Conservation (phyloP, 2,888 invertebrate species). For the Lepetodrilus schrolli region DNA sequence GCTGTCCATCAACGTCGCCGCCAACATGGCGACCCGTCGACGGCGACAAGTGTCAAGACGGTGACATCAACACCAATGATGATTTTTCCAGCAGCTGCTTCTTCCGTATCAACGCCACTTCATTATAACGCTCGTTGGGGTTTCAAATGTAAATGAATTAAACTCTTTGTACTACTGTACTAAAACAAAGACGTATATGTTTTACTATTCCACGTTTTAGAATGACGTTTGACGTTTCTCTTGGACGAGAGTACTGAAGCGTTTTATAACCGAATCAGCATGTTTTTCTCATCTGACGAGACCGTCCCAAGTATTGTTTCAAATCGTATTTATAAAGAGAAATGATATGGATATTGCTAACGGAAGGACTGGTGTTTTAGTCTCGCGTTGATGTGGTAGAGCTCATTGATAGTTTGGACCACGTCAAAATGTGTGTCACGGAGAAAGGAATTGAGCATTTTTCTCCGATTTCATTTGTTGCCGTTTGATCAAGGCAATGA, state of each 20-base stretch:
- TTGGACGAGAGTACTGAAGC: background rate
- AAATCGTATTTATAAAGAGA: background rate
- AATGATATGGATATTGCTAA: background rate
- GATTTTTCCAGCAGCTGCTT: constrained; percentile 9
- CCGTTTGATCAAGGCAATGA: background rate
- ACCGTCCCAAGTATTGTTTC: background rate
- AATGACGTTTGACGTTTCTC: background rate
- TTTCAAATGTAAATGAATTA: too few relatives aligned
- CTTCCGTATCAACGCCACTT: background rate
- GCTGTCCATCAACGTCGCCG: constrained; percentile 21
- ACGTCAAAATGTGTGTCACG: constrained; percentile 11
- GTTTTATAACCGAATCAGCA: background rate
- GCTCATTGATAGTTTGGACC: background rate
- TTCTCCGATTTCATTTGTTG: constrained; percentile 18
- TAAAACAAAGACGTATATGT: background rate
- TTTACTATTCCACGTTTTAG: background rate
- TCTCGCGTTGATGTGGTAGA: constrained; percentile 14
- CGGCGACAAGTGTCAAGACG: constrained; percentile 26
- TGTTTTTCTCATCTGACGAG: constrained; percentile 3
- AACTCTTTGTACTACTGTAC: background rate
- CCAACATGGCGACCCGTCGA: constrained; percentile 18
- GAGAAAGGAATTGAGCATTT: background rate
- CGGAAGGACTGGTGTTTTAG: background rate
- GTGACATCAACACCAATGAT: constrained; percentile 20
- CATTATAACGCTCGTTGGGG: constrained; percentile 1